Conservation (phyloP, 2,113 vertebrate species). For the Mirounga angustirostris region DNA sequence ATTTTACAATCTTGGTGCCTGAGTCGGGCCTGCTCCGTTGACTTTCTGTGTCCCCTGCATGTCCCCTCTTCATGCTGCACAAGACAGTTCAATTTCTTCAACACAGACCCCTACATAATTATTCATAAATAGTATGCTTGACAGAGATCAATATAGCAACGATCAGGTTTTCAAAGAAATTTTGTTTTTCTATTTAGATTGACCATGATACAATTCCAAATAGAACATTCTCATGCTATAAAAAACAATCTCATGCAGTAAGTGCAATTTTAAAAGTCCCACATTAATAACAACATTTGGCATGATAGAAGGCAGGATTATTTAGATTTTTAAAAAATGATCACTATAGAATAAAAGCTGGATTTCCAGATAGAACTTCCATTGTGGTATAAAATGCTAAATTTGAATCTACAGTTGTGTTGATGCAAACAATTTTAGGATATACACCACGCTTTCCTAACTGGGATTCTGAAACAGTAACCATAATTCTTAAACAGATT, state of each 20-base stretch:
- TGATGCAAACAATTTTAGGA: conserved; percentile 67
- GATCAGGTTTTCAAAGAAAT: conserved; percentile 11
- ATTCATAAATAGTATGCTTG: not conserved
- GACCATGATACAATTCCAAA: conserved; percentile 68
- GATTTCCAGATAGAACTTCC: conserved; percentile 62
- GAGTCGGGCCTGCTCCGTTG: not conserved
- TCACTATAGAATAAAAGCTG: conserved; percentile 36
- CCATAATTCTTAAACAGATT: conserved; percentile 71
- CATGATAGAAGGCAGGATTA: conserved; percentile 66
- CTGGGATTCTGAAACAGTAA: conserved; percentile 73
- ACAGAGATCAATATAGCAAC: conserved; percentile 61
- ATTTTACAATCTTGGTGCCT: not conserved
- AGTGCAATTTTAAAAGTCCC: conserved; percentile 66
- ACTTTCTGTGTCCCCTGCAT: not conserved
- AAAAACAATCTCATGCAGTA: conserved; percentile 77
- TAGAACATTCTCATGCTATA: conserved; percentile 73
- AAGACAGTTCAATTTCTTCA: not conserved
- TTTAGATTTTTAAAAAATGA: conserved; percentile 49
- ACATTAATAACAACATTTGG: conserved; percentile 58
- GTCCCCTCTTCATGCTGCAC: not conserved
- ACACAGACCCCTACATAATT: not conserved
- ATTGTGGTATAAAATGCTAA: conserved; percentile 64
- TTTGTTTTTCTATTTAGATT: conserved; percentile 42
- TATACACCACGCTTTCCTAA: conserved; percentile 65
- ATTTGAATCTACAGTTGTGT: conserved; percentile 63